These are phyloP conservation scores for Hemicordylus capensis DNA, from an alignment of 2,113 vertebrate species.

Conservation along the genomic window DNA sequence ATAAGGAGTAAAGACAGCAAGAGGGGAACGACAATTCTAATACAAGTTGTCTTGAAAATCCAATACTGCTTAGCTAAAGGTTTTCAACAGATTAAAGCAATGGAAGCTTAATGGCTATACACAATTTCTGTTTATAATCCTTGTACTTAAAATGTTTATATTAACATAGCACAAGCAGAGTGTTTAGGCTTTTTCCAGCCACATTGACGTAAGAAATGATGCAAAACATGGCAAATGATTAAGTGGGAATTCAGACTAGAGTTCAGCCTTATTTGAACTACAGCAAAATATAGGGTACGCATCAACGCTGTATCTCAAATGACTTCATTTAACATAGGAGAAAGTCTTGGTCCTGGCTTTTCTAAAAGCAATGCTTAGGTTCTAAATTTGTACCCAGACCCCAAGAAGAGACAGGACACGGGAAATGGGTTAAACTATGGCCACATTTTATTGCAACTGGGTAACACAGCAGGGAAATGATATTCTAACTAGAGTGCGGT, in stretches of 20 bases:
- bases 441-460: no score
- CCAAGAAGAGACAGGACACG: no score
- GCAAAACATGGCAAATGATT: slow-evolving; percentile 39
- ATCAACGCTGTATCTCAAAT: slow-evolving; percentile 18
- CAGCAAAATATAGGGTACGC: slow-evolving; percentile 21
- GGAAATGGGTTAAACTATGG: no score
- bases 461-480: no score
- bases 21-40: slow-evolving; percentile 24
- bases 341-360: background rate
- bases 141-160: slow-evolving; percentile 47
- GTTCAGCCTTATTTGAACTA: slow-evolving; percentile 36
- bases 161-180: slow-evolving; percentile 27
- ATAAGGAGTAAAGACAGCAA: background rate
- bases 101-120: slow-evolving; percentile 29
- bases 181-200: slow-evolving; percentile 53
- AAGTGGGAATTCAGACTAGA: fast-evolving
- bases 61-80: slow-evolving; percentile 44
- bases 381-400: background rate
- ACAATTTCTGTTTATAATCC: slow-evolving; percentile 56
- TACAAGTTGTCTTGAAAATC: slow-evolving; percentile 32
- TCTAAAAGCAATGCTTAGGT: background rate
- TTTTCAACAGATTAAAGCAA: slow-evolving; percentile 51
- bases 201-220: slow-evolving; percentile 52
- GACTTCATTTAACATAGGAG: background rate
- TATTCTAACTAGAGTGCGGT: no score